These are phyloP conservation scores for Antedon mediterranea DNA, from an alignment of 53 echinoderm and acorn worm genomes.

Conservation along the genomic window DNA sequence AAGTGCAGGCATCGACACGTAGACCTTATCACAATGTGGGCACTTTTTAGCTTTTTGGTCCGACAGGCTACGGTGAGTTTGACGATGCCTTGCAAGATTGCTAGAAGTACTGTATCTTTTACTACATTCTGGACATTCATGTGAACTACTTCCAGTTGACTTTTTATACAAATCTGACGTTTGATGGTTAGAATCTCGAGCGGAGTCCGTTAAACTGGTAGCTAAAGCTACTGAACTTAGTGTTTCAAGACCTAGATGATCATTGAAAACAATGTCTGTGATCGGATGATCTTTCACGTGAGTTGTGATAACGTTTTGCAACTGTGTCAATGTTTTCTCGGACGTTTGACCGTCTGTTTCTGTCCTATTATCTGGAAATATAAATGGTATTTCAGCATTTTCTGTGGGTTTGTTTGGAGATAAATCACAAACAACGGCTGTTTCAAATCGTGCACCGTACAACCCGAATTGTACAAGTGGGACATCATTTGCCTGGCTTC, in stretches of 20 bases:
- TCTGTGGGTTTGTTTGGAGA: background rate
- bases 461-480: background rate
- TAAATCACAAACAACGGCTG: background rate
- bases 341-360: background rate
- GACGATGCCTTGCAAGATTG: constrained; percentile 88
- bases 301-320: background rate
- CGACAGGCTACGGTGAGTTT: constrained; percentile 91
- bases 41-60: constrained; percentile 96
- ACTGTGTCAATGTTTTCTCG: background rate
- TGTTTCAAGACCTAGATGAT: background rate
- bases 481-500: background rate
- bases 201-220: background rate
- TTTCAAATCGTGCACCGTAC: background rate
- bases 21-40: constrained; percentile 96
- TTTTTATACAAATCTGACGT: background rate
- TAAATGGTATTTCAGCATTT: background rate
- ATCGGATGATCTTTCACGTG: background rate
- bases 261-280: background rate
- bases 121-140: constrained; percentile 86
- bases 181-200: constrained; percentile 19
- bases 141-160: background rate
- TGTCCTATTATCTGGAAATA: background rate
- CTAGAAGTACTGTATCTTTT: constrained; percentile 98
- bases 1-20: constrained; percentile 98
- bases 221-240: background rate